phyloP scores from a whole-genome alignment of 2,888 invertebrate genomes.

The Homarus gammarus region DNA sequence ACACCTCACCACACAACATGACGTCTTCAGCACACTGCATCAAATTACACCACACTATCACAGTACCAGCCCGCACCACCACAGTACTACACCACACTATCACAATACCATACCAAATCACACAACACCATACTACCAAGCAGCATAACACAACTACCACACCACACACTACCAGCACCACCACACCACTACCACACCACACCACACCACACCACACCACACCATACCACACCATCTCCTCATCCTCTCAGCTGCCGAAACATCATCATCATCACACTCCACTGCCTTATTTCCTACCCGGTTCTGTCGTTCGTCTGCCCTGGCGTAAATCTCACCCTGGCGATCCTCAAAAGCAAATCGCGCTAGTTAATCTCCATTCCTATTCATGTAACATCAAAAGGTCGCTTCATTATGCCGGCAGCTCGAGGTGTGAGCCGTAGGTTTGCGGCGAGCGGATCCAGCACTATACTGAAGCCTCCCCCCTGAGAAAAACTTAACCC shows the following conservation, averaged over 20 bases:
- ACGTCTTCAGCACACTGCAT: too few species aligned
- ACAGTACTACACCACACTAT: too few species aligned
- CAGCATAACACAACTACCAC: too few species aligned
- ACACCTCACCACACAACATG: too few species aligned
- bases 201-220: neutral
- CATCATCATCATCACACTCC: neutral
- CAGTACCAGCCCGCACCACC: too few species aligned
- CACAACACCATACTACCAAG: too few species aligned
- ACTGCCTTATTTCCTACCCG: neutral
- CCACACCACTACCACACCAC: too few species aligned
- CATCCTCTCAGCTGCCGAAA: neutral
- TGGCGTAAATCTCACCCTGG: slow-evolving; percentile 35
- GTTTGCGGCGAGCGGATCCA: neutral
- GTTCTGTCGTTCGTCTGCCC: slow-evolving; percentile 3
- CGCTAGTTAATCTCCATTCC: slow-evolving; percentile 42
- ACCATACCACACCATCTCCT: neutral
- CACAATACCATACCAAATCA: too few species aligned
- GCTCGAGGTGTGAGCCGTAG: neutral
- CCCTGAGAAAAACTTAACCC: slow-evolving; percentile 8
- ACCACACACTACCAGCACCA: too few species aligned
- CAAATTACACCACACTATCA: too few species aligned
- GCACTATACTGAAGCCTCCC: neutral
- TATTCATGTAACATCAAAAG: slow-evolving; percentile 54
- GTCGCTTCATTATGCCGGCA: slow-evolving; percentile 47
- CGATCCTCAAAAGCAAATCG: slow-evolving; percentile 35